Evolutionary conservation across 2,888 invertebrate species (phyloP).

Genomic region (Leptinotarsa rubiginosa): DNA sequence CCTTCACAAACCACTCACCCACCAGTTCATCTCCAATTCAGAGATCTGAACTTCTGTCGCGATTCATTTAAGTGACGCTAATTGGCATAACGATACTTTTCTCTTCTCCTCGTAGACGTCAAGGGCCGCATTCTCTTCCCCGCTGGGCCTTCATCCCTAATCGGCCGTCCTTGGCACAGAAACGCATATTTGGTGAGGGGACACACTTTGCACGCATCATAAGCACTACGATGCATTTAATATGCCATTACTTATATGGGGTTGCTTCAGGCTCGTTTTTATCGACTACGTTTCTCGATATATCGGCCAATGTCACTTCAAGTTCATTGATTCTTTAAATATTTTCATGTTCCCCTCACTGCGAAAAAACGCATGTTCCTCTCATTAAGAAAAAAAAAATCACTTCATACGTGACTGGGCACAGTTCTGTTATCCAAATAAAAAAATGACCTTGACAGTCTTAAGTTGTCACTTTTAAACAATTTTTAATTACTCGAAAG

Average conservation of each 20-base stretch:
- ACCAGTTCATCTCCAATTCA: neutral
- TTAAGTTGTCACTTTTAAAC: too few relatives aligned
- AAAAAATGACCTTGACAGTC: too few relatives aligned
- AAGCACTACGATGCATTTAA: conserved; percentile 38
- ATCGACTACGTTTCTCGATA: conserved; percentile 28
- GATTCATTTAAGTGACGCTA: conserved; percentile 33
- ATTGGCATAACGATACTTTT: conserved; percentile 41
- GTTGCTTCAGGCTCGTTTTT: conserved; percentile 35
- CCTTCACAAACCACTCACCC: neutral
- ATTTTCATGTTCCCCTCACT: too few relatives aligned
- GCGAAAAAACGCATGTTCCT: too few relatives aligned
- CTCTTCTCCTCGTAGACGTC: conserved; percentile 31
- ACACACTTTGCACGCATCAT: conserved; percentile 38
- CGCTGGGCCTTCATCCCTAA: conserved; percentile 35
- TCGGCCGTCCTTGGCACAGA: conserved; percentile 41
- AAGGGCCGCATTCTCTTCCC: conserved; percentile 25
- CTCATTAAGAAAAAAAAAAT: too few relatives aligned
- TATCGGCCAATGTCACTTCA: conserved; percentile 20
- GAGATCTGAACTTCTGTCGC: conserved; percentile 34
- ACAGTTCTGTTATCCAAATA: too few relatives aligned
- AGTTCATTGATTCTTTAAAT: too few relatives aligned
- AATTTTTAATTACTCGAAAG: too few relatives aligned
- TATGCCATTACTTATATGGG: conserved; percentile 39
- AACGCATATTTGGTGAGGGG: conserved; percentile 34
- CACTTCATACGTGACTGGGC: too few relatives aligned